Evolutionary conservation across 2,113 vertebrate genomes (phyloP), one percentile per base, ranked within the genome.

Genomic region (Coturnix japonica): DNA sequence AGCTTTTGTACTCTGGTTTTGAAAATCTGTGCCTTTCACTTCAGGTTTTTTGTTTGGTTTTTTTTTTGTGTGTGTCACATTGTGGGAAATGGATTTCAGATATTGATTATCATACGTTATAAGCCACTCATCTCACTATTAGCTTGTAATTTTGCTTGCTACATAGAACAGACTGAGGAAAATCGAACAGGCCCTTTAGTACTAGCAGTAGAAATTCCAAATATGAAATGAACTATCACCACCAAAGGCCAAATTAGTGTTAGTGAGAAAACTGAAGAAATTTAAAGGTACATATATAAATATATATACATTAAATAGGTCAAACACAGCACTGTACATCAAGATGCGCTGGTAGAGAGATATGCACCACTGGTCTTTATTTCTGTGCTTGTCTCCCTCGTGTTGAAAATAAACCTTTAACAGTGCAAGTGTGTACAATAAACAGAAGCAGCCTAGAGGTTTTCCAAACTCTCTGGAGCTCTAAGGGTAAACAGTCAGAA

Each of bases 91-190:
- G 16, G 80, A 95, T 95, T 95, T 96, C 75, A n/a, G 79, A 74
- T 95, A 97, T 97, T 97, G 97, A 97, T 97, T 95, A 92, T 85
- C 82, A 95, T 89, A 93, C 41, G 95, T 96, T 96, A 95, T 67
- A 94, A 95, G 43, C 73, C 92, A 56, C 81, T 95, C 14, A 12
- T 90, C 57, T 96, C 75, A 77, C 43, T 51, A 95, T 97, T 97
- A 96, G 63, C 67, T 79, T 85, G 28, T 80, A 92, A 93, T 95
- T 97, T 96, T 91, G 89, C 96, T 9, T 73, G 74, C 79, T 91
- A 64, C 51, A 84, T 75, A 75, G 91, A 95, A 83, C 64, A 94
- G 87, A 72, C 39, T 41, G 69, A 95, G 95, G 77, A 94, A 93
- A 96, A 97, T 92, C 11, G 9, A 97, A 95, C n/a, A 46, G 53